Evolutionary conservation across 1,140 invertebrate genomes (phyloP).

Genomic region (Lepidurus apus): DNA sequence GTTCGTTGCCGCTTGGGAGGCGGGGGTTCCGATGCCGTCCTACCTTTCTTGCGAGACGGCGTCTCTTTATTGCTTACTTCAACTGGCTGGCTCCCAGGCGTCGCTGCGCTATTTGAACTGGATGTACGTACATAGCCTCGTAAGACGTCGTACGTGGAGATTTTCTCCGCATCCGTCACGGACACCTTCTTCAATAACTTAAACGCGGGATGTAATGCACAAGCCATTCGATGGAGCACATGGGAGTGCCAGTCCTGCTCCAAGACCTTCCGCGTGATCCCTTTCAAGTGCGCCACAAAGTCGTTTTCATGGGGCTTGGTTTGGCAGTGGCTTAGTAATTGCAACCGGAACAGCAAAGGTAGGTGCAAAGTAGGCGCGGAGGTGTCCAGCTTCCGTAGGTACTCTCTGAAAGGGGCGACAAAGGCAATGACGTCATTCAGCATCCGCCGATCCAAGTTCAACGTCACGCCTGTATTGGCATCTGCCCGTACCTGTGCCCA

Average conservation of each 20-base stretch:
- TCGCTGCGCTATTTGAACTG: not conserved
- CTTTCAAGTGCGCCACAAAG: conserved; percentile 26
- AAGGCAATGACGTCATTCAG: not conserved
- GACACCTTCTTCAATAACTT: conserved; percentile 28
- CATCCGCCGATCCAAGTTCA: not conserved
- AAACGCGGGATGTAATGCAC: conserved; percentile 31
- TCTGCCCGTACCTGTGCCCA: not conserved
- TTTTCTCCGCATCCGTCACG: conserved; percentile 29
- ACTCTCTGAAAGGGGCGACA: conserved; percentile 9
- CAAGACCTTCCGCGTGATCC: not conserved
- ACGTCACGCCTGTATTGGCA: not conserved
- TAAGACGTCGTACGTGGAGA: conserved; percentile 24
- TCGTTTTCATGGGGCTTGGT: conserved; percentile 14
- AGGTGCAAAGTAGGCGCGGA: not conserved
- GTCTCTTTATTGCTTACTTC: conserved; percentile 24
- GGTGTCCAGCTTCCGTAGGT: not conserved
- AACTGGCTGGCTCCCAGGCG: not conserved
- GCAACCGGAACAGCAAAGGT: not conserved
- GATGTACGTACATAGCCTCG: conserved; percentile 20
- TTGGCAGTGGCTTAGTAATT: not conserved
- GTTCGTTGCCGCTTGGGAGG: conserved; percentile 26
- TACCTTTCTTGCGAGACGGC: conserved; percentile 16
- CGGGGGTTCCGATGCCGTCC: not conserved
- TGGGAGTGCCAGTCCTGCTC: conserved; percentile 6
- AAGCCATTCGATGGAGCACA: conserved; percentile 26